Conservation (phyloP, 2,797 vertebrate species). For the Platalea minor region DNA sequence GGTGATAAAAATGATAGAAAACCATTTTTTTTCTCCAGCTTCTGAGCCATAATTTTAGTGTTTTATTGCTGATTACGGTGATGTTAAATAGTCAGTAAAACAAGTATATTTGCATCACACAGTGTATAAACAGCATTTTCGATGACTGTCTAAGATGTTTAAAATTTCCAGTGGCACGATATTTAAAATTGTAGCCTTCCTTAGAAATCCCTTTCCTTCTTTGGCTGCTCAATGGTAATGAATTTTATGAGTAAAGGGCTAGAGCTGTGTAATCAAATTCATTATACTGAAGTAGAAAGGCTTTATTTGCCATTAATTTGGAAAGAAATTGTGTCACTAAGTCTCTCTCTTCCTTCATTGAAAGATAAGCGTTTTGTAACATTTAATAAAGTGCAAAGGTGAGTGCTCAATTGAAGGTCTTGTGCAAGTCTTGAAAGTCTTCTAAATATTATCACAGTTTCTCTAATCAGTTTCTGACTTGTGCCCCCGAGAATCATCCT, state of each 20-base stretch:
- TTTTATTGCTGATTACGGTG: constrained; percentile 41
- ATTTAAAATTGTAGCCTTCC: not conserved
- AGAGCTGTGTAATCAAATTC: constrained; percentile 10
- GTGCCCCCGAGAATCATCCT: not conserved
- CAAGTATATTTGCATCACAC: constrained; percentile 10
- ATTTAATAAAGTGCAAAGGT: constrained; percentile 27
- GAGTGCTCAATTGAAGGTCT: not conserved
- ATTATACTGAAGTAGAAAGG: constrained; percentile 9
- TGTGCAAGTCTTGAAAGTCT: not conserved
- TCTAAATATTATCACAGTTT: not conserved
- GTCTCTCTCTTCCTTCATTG: not conserved
- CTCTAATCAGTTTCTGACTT: not conserved
- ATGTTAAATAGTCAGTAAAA: constrained; percentile 31
- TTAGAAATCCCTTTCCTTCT: not conserved
- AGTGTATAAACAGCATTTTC: constrained; percentile 5
- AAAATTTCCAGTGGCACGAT: not conserved
- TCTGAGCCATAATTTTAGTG: constrained; percentile 32
- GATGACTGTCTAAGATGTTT: not conserved
- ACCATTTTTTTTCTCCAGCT: not conserved
- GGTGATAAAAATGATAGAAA: constrained; percentile 53
- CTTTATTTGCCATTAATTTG: constrained; percentile 58
- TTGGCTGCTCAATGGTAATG: not conserved
- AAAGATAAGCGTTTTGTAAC: constrained; percentile 15
- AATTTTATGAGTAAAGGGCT: not conserved
- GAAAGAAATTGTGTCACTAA: constrained; percentile 14